Evolutionary conservation across 1,140 invertebrate genomes (phyloP), one percentile per base, ranked within the genome.

Genomic region (Trichoplusia ni): DNA sequence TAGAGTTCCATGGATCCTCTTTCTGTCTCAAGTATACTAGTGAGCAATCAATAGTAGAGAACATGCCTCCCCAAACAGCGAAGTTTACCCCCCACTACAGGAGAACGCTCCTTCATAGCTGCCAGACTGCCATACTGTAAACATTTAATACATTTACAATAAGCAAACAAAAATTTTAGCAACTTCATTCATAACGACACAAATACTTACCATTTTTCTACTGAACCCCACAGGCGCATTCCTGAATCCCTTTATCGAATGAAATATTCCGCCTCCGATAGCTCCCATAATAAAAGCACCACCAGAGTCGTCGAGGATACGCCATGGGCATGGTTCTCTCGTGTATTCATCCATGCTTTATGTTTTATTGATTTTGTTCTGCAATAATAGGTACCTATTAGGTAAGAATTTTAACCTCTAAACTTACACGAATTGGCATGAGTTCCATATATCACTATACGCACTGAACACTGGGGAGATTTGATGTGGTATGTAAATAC

Each of bases 241-340:
- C 80, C 98, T 94, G 82, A 98, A 99, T 18, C 98, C 99, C 92
- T 98, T 99, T 54, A 99, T 96, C 46, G 95, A 95, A 91, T 99
- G 98, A 90, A 99, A 99, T 58, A 99, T 92, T 29, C 95, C 95
- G 7, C 99, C 99, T 8, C 99, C 99, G 67, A 99, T 98, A 1
- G 95, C 94, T 27, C 99, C 99, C 98, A 99, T 99, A 6, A 98
- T 95, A 83, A 99, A 99, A 7, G 99, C 99, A 73, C 99, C 99
- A 35, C 99, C 99, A 90, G 96, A 98, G 86, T 98, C 99, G 82
- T 99, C 98, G 6, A 99, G 94, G 77, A 99, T 99, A 75, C 99
- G 93, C 96, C 97, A 99, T 1, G 98, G 98, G 89, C 98, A 98
- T 9, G 97, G 96, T 92, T 98, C 97, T 93, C 96, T 93, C 64